These are phyloP conservation scores for Drosophila nasuta DNA, from an alignment of 1,140 invertebrate genomes.

Conservation along the genomic window DNA sequence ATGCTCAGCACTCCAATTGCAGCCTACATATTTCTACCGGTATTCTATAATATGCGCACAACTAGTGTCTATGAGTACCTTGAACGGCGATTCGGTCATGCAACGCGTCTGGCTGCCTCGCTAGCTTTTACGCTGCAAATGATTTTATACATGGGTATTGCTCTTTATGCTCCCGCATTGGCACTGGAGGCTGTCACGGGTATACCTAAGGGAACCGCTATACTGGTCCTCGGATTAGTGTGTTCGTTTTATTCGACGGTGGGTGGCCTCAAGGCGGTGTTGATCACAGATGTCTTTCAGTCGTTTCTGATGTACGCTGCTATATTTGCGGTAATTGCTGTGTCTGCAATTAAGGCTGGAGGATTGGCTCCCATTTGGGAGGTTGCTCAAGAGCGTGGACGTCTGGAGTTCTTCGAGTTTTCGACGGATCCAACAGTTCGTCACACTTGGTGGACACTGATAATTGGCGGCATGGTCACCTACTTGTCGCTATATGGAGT, in stretches of 20 bases:
- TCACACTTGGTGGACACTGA: conserved; percentile 91
- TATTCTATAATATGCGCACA: conserved; percentile 94
- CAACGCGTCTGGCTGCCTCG: conserved; percentile 89
- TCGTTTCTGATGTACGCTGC: conserved; percentile 91
- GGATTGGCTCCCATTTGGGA: conserved; percentile 89
- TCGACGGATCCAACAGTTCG: conserved; percentile 89
- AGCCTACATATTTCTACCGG: conserved; percentile 93
- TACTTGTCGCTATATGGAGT: conserved; percentile 92
- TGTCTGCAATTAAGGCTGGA: conserved; percentile 88
- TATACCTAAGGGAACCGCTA: conserved; percentile 89
- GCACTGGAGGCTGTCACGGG: conserved; percentile 95
- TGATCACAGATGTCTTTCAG: conserved; percentile 94
- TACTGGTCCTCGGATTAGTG: conserved; percentile 91
- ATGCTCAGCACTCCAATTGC: conserved; percentile 93
- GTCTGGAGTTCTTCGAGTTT: conserved; percentile 88
- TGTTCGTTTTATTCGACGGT: conserved; percentile 95
- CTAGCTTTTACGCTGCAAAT: conserved; percentile 93
- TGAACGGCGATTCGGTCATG: conserved; percentile 91
- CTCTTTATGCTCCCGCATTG: conserved; percentile 95
- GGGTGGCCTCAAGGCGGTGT: conserved; percentile 95
- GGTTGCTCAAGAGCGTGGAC: conserved; percentile 87
- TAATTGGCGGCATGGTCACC: conserved; percentile 91
- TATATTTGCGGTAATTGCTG: conserved; percentile 90
- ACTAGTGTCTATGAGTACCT: conserved; percentile 97
- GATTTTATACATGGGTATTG: conserved; percentile 96